These are phyloP conservation scores for Cirrhinus molitorella DNA, from an alignment of 2,797 vertebrate genomes.

Conservation along the genomic window DNA sequence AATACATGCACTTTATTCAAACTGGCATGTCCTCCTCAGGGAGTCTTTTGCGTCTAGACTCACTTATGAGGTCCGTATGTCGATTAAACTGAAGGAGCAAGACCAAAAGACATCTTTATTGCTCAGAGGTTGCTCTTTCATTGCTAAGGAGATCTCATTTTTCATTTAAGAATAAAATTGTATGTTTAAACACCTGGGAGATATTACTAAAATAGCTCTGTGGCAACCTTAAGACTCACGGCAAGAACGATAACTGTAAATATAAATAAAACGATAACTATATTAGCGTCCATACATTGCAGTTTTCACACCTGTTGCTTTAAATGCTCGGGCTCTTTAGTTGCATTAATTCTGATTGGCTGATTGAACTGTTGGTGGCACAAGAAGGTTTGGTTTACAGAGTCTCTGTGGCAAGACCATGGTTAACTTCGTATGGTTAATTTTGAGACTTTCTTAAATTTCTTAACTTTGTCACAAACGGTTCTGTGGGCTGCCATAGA, in stretches of 20 bases:
- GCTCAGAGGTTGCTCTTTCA: background rate
- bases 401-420: too few species aligned
- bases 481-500: too few species aligned
- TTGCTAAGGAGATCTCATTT: background rate
- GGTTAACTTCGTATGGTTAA: too few species aligned
- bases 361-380: too few species aligned
- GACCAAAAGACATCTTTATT: background rate
- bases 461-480: too few species aligned
- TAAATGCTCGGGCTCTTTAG: too few species aligned
- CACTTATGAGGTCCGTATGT: background rate
- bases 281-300: background rate
- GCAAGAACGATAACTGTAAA: background rate
- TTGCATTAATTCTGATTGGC: too few species aligned
- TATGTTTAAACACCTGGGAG: background rate
- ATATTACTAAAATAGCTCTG: background rate
- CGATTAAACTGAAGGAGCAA: background rate
- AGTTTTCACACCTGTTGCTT: too few species aligned
- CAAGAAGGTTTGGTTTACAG: too few species aligned
- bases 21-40: slow-evolving; percentile 35
- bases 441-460: too few species aligned
- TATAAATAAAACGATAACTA: background rate
- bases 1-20: slow-evolving; percentile 53
- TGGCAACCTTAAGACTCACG: background rate
- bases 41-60: slow-evolving; percentile 64
- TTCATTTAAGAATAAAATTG: background rate